Evolutionary conservation across 30 jellyfish, hydroid and myxozoan species (phyloP), one percentile per base, ranked within the genome.

Genomic region (Aurelia aurita): DNA sequence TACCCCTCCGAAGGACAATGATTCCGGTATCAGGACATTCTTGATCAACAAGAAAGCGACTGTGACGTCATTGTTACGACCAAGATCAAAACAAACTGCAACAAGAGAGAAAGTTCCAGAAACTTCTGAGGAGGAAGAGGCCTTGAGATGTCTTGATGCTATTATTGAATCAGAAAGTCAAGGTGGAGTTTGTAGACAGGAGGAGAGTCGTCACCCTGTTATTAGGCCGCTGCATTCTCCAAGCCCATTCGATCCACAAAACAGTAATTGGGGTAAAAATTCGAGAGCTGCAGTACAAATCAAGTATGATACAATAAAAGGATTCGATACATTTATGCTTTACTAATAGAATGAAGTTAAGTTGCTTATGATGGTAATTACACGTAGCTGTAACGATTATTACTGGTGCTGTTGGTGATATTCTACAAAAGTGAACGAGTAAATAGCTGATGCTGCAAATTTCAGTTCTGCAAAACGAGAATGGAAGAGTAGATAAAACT

Each of bases 261-360:
- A 39, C 51, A 39, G 15, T 39, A 39, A 39, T 39, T 39, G 0
- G 7, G 51, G 7, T 39, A 39, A 15, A 39, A 39, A 39, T 39
- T 39, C 51, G 26, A 26, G 0, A 49, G 15, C 9, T 27, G 19
- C 43, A 20, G 53, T 58, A 23, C 89, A 72, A 16, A 84, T 84
- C 1, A 72, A 73, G 44, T 84, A 84, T 72, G 86, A 28, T 25
- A 84, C 86, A 14, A 84, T 84, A 31, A 84, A 84, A 45, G 94
- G 94, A 7, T 84, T 84, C 29, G 94, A 84, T 71, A 35, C 87
- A 8, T 84, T 84, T 60, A 84, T 84, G 94, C 61, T 84, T 70
- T 84, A 84, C 49, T 84, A 35, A 83, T 8, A 39, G 51, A 8
- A 39, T 39, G 51, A 39, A 39, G 51, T 39, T 39, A 7, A 14